Conservation (phyloP, 2,888 invertebrate genomes). For the Drosophila cognata region DNA sequence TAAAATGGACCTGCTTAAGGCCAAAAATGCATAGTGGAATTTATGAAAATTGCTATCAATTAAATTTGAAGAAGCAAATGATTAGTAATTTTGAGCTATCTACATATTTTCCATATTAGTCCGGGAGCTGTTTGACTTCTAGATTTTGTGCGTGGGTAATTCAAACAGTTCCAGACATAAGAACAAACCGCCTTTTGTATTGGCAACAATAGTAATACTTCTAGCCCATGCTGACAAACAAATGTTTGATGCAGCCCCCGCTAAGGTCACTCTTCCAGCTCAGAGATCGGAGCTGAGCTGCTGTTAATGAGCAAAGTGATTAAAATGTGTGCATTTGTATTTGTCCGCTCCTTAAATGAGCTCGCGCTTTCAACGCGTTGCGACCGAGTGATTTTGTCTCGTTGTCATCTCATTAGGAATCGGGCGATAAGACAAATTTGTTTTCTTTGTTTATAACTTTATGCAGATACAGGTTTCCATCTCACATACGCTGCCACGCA, state of each 20-base stretch:
- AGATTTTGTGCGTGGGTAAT: constrained; percentile 15
- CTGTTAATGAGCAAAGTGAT: constrained; percentile 82
- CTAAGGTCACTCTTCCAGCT: background rate
- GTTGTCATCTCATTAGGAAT: constrained; percentile 84
- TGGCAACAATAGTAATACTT: constrained; percentile 22
- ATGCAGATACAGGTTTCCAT: constrained; percentile 74
- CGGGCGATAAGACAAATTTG: constrained; percentile 84
- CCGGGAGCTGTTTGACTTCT: constrained; percentile 13
- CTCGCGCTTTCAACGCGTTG: constrained; percentile 78
- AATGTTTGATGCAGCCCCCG: constrained; percentile 9
- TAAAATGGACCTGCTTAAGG: background rate
- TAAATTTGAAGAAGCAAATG: background rate
- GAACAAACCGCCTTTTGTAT: background rate
- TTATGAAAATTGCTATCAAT: background rate
- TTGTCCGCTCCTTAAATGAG: constrained; percentile 82
- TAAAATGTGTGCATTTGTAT: constrained; percentile 83
- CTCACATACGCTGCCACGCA: constrained; percentile 12
- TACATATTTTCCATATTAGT: constrained; percentile 29
- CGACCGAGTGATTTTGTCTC: constrained; percentile 76
- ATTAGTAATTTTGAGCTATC: constrained; percentile 2
- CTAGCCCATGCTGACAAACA: constrained; percentile 20
- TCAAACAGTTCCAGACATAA: constrained; percentile 9
- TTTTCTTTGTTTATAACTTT: constrained; percentile 78
- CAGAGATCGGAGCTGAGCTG: constrained; percentile 5
- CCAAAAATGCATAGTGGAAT: background rate